phyloP scores from a whole-genome alignment of 2,888 invertebrate species.

The Nasonovia ribisnigri region DNA sequence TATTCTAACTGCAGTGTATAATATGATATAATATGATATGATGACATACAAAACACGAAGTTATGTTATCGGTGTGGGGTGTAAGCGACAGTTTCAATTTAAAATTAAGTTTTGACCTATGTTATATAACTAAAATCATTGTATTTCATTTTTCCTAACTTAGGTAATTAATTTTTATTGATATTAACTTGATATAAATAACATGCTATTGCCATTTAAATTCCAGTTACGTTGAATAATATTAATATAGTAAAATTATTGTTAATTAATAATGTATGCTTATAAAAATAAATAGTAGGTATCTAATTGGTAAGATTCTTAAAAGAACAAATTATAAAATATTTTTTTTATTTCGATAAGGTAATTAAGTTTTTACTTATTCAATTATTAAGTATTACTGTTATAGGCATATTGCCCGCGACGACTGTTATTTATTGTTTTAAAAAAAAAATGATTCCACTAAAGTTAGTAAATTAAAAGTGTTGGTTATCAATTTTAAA shows the following conservation, averaged over 20 bases:
- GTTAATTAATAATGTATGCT: background rate
- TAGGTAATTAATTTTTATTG: background rate
- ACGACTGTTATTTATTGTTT: background rate
- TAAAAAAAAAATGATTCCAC: background rate
- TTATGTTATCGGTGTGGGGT: background rate
- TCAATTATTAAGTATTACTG: background rate
- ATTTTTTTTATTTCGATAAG: background rate
- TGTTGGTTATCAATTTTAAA: background rate
- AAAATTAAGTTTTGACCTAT: too few relatives aligned
- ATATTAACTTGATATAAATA: background rate
- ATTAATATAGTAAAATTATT: background rate
- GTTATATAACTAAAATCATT: too few relatives aligned
- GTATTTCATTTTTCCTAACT: too few relatives aligned
- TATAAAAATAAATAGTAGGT: background rate
- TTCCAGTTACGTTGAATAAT: background rate
- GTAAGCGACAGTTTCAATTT: too few relatives aligned
- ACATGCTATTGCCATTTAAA: background rate
- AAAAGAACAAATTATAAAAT: background rate
- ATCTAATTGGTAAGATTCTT: background rate
- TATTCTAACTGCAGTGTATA: too few relatives aligned
- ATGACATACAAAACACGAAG: background rate
- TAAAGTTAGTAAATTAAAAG: background rate
- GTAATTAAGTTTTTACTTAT: background rate
- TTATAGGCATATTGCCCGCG: background rate
- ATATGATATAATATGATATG: too few relatives aligned